phyloP scores from a whole-genome alignment of 2,888 invertebrate species.

The Acholoe squamosa region DNA sequence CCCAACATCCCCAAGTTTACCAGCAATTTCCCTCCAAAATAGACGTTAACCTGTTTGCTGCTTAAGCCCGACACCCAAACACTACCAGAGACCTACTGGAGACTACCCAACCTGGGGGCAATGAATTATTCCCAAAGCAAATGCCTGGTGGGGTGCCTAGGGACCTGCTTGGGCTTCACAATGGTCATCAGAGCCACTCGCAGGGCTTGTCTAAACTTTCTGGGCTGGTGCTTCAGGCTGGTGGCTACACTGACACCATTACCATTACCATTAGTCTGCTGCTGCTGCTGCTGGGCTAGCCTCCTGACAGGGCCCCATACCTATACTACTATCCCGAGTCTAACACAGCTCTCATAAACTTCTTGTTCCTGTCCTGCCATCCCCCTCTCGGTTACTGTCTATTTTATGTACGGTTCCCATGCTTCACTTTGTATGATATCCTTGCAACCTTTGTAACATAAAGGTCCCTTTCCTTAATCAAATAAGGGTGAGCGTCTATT shows the following conservation, averaged over 20 bases:
- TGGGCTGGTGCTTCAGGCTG: constrained; percentile 43
- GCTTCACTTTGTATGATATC: too few species aligned
- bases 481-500: too few species aligned
- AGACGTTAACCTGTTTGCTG: constrained; percentile 52
- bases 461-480: too few species aligned
- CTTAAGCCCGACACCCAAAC: constrained; percentile 17
- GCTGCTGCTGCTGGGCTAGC: neutral
- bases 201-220: constrained; percentile 58
- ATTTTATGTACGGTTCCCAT: too few species aligned
- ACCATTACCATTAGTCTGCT: constrained; percentile 57
- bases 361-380: neutral
- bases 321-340: neutral
- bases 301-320: neutral
- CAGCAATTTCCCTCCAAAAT: constrained; percentile 7
- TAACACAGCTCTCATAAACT: neutral
- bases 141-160: constrained; percentile 40
- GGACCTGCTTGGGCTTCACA: constrained; percentile 39
- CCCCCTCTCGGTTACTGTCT: too few species aligned
- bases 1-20: neutral
- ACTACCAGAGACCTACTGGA: constrained; percentile 21
- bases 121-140: constrained; percentile 62
- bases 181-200: constrained; percentile 60
- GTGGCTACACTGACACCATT: constrained; percentile 8
- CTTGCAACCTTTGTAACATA: too few species aligned
- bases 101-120: constrained; percentile 21